A percentile compares a stretch with the other conserved stretches of the same genome.
Evolutionary conservation across 2,888 invertebrate genomes (phyloP).

Genomic region (Melanostoma mellinum): DNA sequence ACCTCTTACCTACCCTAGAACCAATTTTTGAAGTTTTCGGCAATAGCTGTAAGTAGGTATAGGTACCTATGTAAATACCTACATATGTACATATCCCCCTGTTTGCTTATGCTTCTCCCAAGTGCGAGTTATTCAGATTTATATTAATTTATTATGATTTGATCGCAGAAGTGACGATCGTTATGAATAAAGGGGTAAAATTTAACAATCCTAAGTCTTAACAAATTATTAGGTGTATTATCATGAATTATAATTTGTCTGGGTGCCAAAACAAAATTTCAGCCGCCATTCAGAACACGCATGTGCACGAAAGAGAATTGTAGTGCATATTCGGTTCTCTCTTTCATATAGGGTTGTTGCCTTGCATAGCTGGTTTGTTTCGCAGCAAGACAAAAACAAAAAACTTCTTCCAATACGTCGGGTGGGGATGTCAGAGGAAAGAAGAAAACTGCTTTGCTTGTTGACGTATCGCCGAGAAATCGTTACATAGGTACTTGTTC

Average conservation of each 20-base stretch:
- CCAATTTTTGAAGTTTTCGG: too few relatives aligned
- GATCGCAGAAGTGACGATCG: conserved; percentile 35
- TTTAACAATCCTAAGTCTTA: not conserved
- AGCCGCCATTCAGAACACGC: conserved; percentile 19
- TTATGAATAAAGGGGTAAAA: not conserved
- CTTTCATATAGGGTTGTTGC: conserved; percentile 26
- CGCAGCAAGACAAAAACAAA: conserved; percentile 5
- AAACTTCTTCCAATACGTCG: not conserved
- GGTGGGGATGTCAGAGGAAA: not conserved
- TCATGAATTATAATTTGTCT: not conserved
- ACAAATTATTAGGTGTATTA: not conserved
- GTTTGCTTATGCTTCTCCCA: too few relatives aligned
- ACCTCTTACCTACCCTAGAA: too few relatives aligned
- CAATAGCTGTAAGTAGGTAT: too few relatives aligned
- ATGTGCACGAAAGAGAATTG: conserved; percentile 39
- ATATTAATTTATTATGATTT: not conserved
- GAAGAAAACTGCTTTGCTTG: not conserved
- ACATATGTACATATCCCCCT: not conserved
- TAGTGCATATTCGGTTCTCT: conserved; percentile 20
- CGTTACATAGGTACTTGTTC: too few relatives aligned
- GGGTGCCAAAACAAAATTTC: conserved; percentile 14
- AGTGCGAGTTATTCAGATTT: too few relatives aligned
- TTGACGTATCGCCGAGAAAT: too few relatives aligned
- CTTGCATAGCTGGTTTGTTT: conserved; percentile 22
- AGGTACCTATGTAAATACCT: not conserved